phyloP scores from a whole-genome alignment of 2,113 vertebrate species.

The Pteronura brasiliensis region DNA sequence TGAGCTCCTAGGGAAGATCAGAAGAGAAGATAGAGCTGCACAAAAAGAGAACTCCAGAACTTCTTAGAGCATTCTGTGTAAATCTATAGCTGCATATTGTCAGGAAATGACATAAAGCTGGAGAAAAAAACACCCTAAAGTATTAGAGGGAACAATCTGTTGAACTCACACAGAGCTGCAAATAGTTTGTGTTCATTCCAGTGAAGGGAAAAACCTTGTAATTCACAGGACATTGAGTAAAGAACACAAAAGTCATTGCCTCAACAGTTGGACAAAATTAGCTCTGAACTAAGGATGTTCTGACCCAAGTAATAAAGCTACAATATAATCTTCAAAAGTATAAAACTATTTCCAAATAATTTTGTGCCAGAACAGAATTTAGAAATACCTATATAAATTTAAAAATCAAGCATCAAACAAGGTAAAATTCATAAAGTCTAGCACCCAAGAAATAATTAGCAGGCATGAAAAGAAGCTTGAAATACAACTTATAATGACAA shows the following conservation, averaged over 20 bases:
- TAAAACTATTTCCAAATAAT: neutral
- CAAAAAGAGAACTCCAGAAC: neutral
- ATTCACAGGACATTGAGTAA: neutral
- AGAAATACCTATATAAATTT: neutral
- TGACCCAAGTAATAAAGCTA: neutral
- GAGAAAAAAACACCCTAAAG: neutral
- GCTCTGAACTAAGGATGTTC: neutral
- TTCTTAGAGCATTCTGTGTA: neutral
- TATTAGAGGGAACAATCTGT: neutral
- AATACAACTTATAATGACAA: neutral
- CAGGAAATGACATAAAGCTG: neutral
- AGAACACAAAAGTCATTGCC: neutral
- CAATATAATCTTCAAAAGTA: neutral
- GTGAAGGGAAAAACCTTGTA: neutral
- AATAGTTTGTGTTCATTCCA: neutral
- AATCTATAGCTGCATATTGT: neutral
- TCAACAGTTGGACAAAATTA: neutral
- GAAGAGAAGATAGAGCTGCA: neutral
- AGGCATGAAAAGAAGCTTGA: neutral
- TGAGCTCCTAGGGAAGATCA: neutral
- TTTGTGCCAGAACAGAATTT: neutral
- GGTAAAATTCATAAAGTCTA: neutral
- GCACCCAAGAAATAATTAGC: neutral
- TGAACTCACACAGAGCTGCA: neutral
- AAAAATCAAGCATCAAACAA: neutral